Conservation (phyloP, 2,797 vertebrate species). For the Capromys pilorides region DNA sequence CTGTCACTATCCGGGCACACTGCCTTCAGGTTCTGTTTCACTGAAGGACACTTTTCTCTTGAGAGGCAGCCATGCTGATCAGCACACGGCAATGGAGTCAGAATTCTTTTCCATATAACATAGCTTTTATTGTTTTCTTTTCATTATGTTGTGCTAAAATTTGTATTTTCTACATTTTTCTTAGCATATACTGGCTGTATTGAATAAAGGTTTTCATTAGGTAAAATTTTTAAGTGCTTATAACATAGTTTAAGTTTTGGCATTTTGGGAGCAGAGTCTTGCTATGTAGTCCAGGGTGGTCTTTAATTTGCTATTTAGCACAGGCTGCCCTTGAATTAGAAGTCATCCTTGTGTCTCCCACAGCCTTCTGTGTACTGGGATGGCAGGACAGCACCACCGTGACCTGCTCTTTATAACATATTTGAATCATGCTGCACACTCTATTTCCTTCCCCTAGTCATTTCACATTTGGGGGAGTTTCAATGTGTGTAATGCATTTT, state of each 20-base stretch:
- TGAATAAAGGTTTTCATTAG: not conserved
- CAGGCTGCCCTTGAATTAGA: not conserved
- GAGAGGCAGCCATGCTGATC: conserved; percentile 60
- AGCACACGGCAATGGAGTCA: conserved; percentile 29
- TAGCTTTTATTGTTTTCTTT: not conserved
- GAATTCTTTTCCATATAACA: no score
- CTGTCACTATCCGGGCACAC: conserved; percentile 44
- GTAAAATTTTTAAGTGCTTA: not conserved
- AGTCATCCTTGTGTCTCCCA: not conserved
- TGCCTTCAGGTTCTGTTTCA: conserved; percentile 57
- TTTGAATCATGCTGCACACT: not conserved
- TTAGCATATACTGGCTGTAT: not conserved
- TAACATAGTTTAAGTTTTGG: not conserved
- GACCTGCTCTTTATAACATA: not conserved
- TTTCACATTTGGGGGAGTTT: not conserved
- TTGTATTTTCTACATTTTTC: not conserved
- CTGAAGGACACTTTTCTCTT: conserved; percentile 31
- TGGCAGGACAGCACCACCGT: not conserved
- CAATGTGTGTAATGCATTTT: not conserved
- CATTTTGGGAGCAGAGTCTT: not conserved
- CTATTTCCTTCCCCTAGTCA: not conserved
- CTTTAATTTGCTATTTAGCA: not conserved
- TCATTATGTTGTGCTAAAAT: not conserved
- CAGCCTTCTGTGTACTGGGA: no score
- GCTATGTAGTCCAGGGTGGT: not conserved